Base-by-base conservation (phyloP, 1,140 invertebrate genomes). In the Drosophila parabipectinata region DNA sequence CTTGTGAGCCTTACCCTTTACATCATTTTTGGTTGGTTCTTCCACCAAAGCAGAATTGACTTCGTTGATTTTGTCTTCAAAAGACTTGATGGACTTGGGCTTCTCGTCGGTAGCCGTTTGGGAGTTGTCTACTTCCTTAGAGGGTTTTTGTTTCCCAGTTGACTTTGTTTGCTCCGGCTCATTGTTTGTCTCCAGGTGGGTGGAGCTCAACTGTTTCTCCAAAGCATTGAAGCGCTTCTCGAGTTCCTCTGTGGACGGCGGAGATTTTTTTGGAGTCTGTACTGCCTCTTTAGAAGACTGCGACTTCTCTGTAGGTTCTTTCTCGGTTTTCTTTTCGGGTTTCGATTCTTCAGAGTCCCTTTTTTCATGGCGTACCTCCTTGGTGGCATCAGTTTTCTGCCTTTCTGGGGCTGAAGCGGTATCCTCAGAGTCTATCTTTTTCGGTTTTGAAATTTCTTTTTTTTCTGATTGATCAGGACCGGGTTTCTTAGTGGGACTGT, bases 211-310 rank as follows among this genome's bases (percentile, higher is more conserved):
- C 32, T 90, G 82, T 12, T 79, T 89, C 57, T 91, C 90, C 24
- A 91, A 41, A 12, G 90, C 90, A 47, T 88, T 69, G 45, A 90
- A 91, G 2, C 90, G 83, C 41, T 87, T 91, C 28, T 91, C 90
- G 1, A 91, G 54, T 53, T 91, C 90, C 24, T 90, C 90, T 0
- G 90, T 91, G 3, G 87, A 87, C 0, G 90, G 90, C 2, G 90
- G 90, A 0, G 74, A 41, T 32, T 80, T 91, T 1, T 62, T 67
- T 18, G 71, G 57, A 1, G 54, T 28, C 3, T 54, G 37, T 9
- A 12, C 34, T 0, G 48, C 12, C 4, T 30, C 30, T 9, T 55
- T 24, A 15, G 28, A n/a, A 2, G 21, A 14, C 7, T 15, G 5
- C 1, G 4, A 2, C 2, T 10, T 61, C 5, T n/a, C 10, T 1